Conservation (phyloP, 2,797 vertebrate species). For the Centropyge bicolor region DNA sequence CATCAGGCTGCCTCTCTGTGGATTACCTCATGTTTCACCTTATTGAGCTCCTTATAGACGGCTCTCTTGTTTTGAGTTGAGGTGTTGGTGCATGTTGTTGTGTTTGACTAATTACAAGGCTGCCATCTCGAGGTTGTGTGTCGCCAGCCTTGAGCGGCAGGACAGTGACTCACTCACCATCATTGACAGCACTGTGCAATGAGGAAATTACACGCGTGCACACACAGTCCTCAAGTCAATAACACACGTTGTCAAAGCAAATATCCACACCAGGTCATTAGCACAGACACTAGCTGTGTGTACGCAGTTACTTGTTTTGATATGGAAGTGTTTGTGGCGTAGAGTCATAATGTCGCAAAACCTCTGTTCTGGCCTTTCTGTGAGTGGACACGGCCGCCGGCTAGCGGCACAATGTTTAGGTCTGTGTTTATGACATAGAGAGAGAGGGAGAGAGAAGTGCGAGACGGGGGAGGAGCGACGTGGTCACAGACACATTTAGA, state of each 20-base stretch:
- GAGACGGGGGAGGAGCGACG: slow-evolving; percentile 29
- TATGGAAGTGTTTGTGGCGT: slow-evolving; percentile 19
- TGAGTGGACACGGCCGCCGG: slow-evolving; percentile 30
- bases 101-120: slow-evolving; percentile 71
- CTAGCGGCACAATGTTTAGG: slow-evolving; percentile 49
- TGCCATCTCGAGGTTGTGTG: slow-evolving; percentile 33
- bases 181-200: slow-evolving; percentile 54
- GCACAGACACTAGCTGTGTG: slow-evolving; percentile 21
- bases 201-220: slow-evolving; percentile 66
- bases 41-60: not conserved
- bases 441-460: slow-evolving; percentile 45
- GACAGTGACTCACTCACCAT: slow-evolving; percentile 76
- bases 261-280: slow-evolving; percentile 72
- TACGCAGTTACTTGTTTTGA: slow-evolving; percentile 25
- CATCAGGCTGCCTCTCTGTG: not conserved
- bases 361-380: slow-evolving; percentile 49
- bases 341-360: slow-evolving; percentile 30
- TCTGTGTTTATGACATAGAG: slow-evolving; percentile 51
- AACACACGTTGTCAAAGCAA: slow-evolving; percentile 73
- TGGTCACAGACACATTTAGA: slow-evolving; percentile 72
- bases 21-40: slow-evolving; percentile 12
- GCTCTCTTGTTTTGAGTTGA: slow-evolving; percentile 21
- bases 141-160: slow-evolving; percentile 44
- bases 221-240: slow-evolving; percentile 45
- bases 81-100: slow-evolving; percentile 40